Conservation (phyloP, 2,888 invertebrate species). For the Beris chalybata region DNA sequence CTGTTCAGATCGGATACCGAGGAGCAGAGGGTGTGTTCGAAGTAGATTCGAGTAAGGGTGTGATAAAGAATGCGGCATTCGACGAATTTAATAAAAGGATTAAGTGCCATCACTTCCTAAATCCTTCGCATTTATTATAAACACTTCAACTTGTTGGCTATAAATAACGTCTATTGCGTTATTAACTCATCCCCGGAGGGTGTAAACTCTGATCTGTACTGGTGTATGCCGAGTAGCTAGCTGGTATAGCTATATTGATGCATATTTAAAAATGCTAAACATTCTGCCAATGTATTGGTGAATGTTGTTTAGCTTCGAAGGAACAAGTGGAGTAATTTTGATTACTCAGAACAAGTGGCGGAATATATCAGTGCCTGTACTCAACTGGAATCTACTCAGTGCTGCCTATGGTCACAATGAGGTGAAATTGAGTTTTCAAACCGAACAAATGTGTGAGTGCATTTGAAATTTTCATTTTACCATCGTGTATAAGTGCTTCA, state of each 20-base stretch:
- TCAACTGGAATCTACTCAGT: constrained; percentile 13
- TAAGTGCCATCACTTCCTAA: constrained; percentile 38
- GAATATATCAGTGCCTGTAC: constrained; percentile 34
- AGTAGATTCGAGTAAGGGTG: constrained; percentile 19
- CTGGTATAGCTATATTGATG: neutral
- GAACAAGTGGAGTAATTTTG: constrained; percentile 39
- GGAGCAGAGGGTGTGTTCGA: neutral
- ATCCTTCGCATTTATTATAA: constrained; percentile 40
- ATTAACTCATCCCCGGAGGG: constrained; percentile 28
- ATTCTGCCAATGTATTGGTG: constrained; percentile 8
- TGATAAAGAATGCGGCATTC: constrained; percentile 36
- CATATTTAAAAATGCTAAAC: neutral
- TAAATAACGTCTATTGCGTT: constrained; percentile 34
- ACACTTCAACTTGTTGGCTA: constrained; percentile 39
- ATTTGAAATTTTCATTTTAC: constrained; percentile 39
- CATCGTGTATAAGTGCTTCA: constrained; percentile 28
- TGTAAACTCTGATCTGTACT: constrained; percentile 10
- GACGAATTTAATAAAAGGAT: constrained; percentile 40
- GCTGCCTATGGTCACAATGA: constrained; percentile 19
- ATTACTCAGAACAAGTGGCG: constrained; percentile 38
- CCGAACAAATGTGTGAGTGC: constrained; percentile 39
- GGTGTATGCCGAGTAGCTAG: constrained; percentile 2
- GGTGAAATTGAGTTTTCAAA: constrained; percentile 37
- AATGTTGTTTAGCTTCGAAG: constrained; percentile 25
- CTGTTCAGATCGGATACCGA: constrained; percentile 11